These are phyloP conservation scores for Lacanobia wlatinum DNA, from an alignment of 2,888 invertebrate species.

Conservation along the genomic window DNA sequence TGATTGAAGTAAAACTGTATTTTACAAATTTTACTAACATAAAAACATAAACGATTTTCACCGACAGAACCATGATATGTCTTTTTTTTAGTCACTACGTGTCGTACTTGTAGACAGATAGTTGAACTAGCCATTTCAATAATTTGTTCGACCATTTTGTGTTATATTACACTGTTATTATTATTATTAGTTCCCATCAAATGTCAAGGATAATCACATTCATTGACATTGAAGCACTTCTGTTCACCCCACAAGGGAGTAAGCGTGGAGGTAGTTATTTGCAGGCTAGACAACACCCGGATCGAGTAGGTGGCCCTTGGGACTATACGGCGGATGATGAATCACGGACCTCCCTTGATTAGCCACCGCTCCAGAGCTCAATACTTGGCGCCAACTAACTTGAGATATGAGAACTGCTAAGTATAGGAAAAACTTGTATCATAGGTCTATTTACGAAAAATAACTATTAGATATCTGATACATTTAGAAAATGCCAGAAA, in stretches of 20 bases:
- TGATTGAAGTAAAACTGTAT: too few relatives aligned
- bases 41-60: too few relatives aligned
- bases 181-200: background rate
- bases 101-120: too few relatives aligned
- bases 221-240: constrained; percentile 28
- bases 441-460: background rate
- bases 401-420: background rate
- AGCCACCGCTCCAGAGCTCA: constrained; percentile 1
- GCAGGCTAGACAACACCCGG: constrained; percentile 18
- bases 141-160: too few relatives aligned
- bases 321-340: constrained; percentile 31
- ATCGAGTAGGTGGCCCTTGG: constrained; percentile 29
- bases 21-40: too few relatives aligned
- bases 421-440: background rate
- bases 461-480: background rate
- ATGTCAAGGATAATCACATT: constrained; percentile 20
- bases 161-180: background rate
- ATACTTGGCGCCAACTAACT: constrained; percentile 1
- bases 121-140: too few relatives aligned
- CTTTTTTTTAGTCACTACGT: too few relatives aligned
- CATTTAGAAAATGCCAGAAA: background rate
- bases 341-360: constrained; percentile 34
- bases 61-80: too few relatives aligned
- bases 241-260: constrained; percentile 7
- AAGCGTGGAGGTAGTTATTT: constrained; percentile 20